phyloP scores from a whole-genome alignment of 2,113 vertebrate species.

The Daubentonia madagascariensis region DNA sequence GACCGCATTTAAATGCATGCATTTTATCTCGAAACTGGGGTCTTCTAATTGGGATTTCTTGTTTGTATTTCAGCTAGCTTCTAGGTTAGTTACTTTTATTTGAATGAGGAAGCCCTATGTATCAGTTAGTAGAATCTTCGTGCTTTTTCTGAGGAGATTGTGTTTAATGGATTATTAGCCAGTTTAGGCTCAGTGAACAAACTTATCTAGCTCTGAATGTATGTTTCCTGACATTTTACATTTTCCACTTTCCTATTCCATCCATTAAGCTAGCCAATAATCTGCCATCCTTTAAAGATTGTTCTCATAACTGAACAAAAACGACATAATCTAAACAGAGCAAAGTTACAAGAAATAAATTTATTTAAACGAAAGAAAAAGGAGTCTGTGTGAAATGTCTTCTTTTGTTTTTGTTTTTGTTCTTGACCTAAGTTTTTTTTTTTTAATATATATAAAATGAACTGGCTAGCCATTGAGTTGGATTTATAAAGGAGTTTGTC shows the following conservation, averaged over 20 bases:
- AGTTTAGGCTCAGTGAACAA: conserved; percentile 68
- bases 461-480: conserved; percentile 64
- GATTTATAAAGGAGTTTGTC: conserved; percentile 46
- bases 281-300: conserved; percentile 76
- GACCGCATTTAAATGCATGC: conserved; percentile 77
- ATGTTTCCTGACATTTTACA: conserved; percentile 64
- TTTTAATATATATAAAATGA: conserved; percentile 35
- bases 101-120: conserved; percentile 72
- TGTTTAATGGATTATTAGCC: conserved; percentile 53
- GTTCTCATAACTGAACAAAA: conserved; percentile 80
- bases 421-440: conserved; percentile 44
- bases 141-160: conserved; percentile 71
- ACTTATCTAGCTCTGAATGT: conserved; percentile 79
- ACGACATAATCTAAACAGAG: conserved; percentile 77
- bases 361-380: conserved; percentile 86
- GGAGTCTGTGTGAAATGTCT: conserved; percentile 86
- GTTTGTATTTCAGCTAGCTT: conserved; percentile 70
- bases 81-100: conserved; percentile 69
- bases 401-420: conserved; percentile 57
- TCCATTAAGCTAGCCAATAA: conserved; percentile 73
- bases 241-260: conserved; percentile 64
- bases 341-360: conserved; percentile 84
- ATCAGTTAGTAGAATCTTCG: conserved; percentile 60
- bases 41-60: conserved; percentile 55
- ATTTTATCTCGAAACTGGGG: conserved; percentile 70